A percentile compares a stretch with the other conserved stretches of the same genome.
These are phyloP conservation scores for Minunthozetes semirufus DNA, from an alignment of 2,888 invertebrate genomes.

Conservation along the genomic window DNA sequence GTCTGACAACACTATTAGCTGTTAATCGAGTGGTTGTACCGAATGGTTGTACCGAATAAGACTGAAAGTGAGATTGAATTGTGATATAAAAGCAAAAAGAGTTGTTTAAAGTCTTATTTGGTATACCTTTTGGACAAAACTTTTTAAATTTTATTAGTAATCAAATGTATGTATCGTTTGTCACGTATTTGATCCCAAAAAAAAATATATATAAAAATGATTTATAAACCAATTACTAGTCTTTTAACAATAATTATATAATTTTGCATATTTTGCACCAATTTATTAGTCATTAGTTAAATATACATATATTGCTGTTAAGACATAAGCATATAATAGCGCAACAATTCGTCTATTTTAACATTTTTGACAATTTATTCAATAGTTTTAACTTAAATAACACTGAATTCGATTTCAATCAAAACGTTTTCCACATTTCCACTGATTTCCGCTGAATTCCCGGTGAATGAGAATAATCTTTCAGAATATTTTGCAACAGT, in stretches of 20 bases:
- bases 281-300: slow-evolving; percentile 26
- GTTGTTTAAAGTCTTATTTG: slow-evolving; percentile 24
- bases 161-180: neutral
- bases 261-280: slow-evolving; percentile 20
- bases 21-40: neutral
- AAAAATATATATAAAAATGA: no score
- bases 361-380: neutral
- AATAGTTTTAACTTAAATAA: neutral
- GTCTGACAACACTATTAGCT: no score
- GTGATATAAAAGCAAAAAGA: slow-evolving; percentile 13
- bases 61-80: slow-evolving; percentile 21
- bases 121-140: neutral
- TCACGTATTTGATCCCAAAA: slow-evolving; percentile 14
- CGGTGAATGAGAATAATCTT: slow-evolving; percentile 26
- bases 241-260: neutral
- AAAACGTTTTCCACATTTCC: neutral
- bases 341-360: slow-evolving; percentile 14
- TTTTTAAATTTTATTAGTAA: neutral
- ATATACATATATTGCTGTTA: slow-evolving; percentile 10
- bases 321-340: slow-evolving; percentile 12
- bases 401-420: neutral
- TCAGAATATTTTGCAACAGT: slow-evolving; percentile 16
- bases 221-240: slow-evolving; percentile 16
- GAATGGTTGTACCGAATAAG: neutral
- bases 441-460: neutral